Conservation (phyloP, 2,888 invertebrate species). For the Orchestes rusci region DNA sequence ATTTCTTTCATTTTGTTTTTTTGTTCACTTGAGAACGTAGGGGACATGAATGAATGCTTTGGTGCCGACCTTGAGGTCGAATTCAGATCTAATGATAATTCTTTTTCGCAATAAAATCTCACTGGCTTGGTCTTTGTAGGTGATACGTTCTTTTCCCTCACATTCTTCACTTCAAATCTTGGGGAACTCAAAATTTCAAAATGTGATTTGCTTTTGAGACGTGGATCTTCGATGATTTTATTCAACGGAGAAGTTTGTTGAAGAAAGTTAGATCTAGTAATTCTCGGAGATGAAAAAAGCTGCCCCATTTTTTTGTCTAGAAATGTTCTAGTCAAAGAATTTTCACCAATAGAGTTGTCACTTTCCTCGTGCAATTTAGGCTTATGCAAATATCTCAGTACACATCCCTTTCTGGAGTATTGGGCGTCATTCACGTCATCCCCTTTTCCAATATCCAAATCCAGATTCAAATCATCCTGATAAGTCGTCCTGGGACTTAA, state of each 20-base stretch:
- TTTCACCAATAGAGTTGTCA: conserved; percentile 18
- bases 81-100: conserved; percentile 12
- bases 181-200: conserved; percentile 9
- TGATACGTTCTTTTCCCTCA: conserved; percentile 15
- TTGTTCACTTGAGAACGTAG: conserved; percentile 39
- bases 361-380: conserved; percentile 2
- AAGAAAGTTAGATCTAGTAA: conserved; percentile 24
- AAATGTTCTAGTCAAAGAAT: conserved; percentile 33
- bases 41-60: conserved; percentile 37
- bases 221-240: conserved; percentile 9
- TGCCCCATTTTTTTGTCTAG: conserved; percentile 1
- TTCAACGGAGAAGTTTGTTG: conserved; percentile 24
- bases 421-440: conserved; percentile 7
- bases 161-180: conserved; percentile 23
- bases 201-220: conserved; percentile 19
- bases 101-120: conserved; percentile 22
- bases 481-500: conserved; percentile 32
- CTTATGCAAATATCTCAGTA: conserved; percentile 20
- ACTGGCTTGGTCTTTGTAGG: conserved; percentile 20
- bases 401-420: conserved; percentile 21
- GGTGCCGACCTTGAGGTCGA: conserved; percentile 9
- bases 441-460: conserved; percentile 7
- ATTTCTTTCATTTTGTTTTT: conserved; percentile 36
- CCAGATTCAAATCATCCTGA: conserved; percentile 5
- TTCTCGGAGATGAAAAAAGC: conserved; percentile 5